Conservation (phyloP, 1,140 invertebrate species). For the Euura saliciscinereae region DNA sequence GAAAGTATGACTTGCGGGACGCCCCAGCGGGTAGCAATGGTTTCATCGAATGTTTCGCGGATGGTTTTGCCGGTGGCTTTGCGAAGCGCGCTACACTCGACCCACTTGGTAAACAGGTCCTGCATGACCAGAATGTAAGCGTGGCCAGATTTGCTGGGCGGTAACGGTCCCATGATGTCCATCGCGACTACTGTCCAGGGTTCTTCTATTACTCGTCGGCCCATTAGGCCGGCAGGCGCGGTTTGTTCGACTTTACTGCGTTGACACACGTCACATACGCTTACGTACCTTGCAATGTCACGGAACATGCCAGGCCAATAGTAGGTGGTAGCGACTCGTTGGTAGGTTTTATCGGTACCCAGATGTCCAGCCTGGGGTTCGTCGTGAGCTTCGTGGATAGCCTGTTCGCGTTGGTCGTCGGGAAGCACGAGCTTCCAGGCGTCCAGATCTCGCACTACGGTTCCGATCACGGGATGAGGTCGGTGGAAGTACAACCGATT, state of each 20-base stretch:
- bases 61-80: conserved; percentile 11
- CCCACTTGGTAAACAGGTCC: conserved; percentile 30
- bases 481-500: conserved; percentile 8
- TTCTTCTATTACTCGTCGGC: conserved; percentile 24
- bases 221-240: conserved; percentile 37
- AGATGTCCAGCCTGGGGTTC: conserved; percentile 23
- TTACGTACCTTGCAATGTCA: conserved; percentile 22
- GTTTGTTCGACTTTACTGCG: conserved; percentile 35
- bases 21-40: conserved; percentile 12
- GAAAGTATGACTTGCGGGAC: conserved; percentile 12
- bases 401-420: background rate
- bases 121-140: conserved; percentile 28
- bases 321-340: conserved; percentile 30
- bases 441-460: conserved; percentile 5
- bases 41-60: background rate
- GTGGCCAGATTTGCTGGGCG: conserved; percentile 26
- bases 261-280: conserved; percentile 29
- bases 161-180: conserved; percentile 49
- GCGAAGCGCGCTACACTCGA: conserved; percentile 18
- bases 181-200: conserved; percentile 41
- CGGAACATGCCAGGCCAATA: conserved; percentile 32
- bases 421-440: conserved; percentile 23
- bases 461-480: background rate
- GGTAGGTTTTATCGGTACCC: conserved; percentile 26
- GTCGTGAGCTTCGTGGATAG: conserved; percentile 19